phyloP scores from a whole-genome alignment of 92 coral and sea anemone species.

The Scolanthus callimorphus region DNA sequence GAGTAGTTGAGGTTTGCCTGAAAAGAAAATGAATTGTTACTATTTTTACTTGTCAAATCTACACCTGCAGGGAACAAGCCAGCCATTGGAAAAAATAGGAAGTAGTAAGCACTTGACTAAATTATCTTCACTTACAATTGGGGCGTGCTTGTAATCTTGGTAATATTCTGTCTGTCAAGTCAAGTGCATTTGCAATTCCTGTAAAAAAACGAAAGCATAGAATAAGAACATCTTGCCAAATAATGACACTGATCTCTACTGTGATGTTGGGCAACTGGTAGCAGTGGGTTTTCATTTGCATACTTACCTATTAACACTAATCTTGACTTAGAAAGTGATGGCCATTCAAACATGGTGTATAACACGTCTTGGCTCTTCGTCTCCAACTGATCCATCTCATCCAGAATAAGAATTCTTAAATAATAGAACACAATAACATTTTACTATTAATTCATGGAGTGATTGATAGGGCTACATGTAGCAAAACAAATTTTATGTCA shows the following conservation, averaged over 20 bases:
- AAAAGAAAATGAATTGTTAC: background rate
- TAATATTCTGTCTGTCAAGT: slow-evolving; percentile 90
- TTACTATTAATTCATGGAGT: no score
- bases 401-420: slow-evolving; percentile 78
- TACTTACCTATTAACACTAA: slow-evolving; percentile 78
- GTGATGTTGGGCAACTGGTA: no score
- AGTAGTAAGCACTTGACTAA: no score
- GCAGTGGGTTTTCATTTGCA: no score
- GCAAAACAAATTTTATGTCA: no score
- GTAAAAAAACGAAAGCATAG: background rate
- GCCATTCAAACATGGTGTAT: slow-evolving; percentile 99
- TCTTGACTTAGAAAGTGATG: slow-evolving; percentile 78
- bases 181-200: slow-evolving; percentile 99
- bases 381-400: slow-evolving; percentile 96
- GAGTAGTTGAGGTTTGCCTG: slow-evolving; percentile 91
- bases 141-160: slow-evolving; percentile 95
- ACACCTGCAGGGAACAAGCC: no score
- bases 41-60: background rate
- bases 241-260: no score
- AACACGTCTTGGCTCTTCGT: slow-evolving; percentile 90
- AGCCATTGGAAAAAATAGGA: no score
- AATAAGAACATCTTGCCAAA: no score
- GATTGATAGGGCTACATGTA: no score
- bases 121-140: slow-evolving; percentile 61
- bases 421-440: background rate